These are phyloP conservation scores for Melanogrammus aeglefinus DNA, from an alignment of 2,797 vertebrate genomes.

Conservation along the genomic window DNA sequence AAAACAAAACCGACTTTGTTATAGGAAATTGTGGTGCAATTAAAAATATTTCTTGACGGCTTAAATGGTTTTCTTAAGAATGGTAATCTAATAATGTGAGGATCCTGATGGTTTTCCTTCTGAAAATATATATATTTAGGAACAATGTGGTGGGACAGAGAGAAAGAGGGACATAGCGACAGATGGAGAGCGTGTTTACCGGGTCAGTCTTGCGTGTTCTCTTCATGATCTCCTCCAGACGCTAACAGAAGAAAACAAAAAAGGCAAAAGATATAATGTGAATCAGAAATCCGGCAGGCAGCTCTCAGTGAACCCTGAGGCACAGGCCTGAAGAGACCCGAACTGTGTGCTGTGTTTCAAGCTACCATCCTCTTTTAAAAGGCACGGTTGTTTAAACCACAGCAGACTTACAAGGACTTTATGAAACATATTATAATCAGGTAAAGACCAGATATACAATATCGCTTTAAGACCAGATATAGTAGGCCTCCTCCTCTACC, in stretches of 20 bases:
- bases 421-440: neutral
- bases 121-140: neutral
- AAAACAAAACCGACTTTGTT: neutral
- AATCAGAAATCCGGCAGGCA: neutral
- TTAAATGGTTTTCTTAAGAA: neutral
- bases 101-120: neutral
- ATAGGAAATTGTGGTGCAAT: neutral
- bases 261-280: neutral
- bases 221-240: constrained; percentile 98
- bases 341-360: neutral
- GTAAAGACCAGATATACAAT: neutral
- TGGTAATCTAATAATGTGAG: neutral
- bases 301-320: neutral
- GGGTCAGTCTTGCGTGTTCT: constrained; percentile 90
- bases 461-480: too few relatives aligned
- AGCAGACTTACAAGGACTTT: neutral
- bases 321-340: constrained; percentile 10
- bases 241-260: constrained; percentile 66
- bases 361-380: neutral
- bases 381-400: neutral
- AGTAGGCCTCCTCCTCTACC: neutral
- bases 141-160: neutral
- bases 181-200: constrained; percentile 64
- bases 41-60: neutral
- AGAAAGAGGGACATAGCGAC: neutral